Evolutionary conservation across 2,113 vertebrate species (phyloP).

Genomic region (Australoheros scitulus): DNA sequence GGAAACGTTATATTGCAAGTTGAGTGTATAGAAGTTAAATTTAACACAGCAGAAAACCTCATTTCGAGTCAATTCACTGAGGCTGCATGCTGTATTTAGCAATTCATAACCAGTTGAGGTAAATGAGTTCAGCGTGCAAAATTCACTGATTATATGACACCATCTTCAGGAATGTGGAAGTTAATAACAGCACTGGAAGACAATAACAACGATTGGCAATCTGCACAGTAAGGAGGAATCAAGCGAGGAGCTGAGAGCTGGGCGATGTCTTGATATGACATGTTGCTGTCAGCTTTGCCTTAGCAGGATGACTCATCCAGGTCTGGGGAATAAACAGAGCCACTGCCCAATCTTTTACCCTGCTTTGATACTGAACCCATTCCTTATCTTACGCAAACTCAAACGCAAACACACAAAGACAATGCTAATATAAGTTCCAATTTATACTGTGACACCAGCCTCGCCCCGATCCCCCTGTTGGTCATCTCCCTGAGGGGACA

Average conservation of each 20-base stretch:
- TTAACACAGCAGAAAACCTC: background rate
- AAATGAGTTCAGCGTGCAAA: constrained; percentile 48
- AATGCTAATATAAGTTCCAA: constrained; percentile 13
- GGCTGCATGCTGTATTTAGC: background rate
- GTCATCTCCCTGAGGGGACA: constrained; percentile 3
- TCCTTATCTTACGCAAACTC: constrained; percentile 23
- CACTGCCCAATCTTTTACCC: constrained; percentile 11
- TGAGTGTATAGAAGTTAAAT: background rate
- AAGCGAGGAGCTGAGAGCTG: constrained; percentile 44
- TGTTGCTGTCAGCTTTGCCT: constrained; percentile 54
- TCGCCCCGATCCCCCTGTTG: constrained; percentile 9
- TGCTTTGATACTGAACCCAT: constrained; percentile 45
- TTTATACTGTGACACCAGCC: constrained; percentile 32
- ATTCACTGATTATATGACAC: constrained; percentile 58
- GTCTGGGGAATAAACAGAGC: constrained; percentile 56
- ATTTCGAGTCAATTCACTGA: background rate
- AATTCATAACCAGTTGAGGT: background rate
- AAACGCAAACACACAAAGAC: background rate
- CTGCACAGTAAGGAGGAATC: constrained; percentile 47
- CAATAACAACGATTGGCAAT: constrained; percentile 58
- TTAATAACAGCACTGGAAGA: constrained; percentile 59
- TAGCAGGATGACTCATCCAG: constrained; percentile 59
- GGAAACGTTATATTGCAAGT: background rate
- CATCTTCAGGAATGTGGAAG: constrained; percentile 61
- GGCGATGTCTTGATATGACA: constrained; percentile 63